Base-by-base conservation (phyloP, 1,140 invertebrate genomes). In the Hormaphis cornu region DNA sequence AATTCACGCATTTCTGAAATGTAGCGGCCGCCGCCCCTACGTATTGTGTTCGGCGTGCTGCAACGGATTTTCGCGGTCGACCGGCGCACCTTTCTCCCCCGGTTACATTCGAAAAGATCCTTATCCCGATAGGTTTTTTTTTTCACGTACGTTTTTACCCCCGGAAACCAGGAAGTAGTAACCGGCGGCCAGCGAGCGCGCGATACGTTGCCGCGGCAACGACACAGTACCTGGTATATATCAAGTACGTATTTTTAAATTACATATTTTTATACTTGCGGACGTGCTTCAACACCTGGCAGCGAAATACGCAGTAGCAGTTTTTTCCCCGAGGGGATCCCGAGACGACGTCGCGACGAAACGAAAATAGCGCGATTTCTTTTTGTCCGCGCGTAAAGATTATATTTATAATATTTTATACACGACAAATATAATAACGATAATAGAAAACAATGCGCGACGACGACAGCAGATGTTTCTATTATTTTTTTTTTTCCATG, bases 101-200 rank as follows among this genome's bases (percentile, higher is more conserved):
- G 6, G 12, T 14, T 22, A 26, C 10, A 10, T 16, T 28, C 26
- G 10, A 18, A 52, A 37, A 37, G 54, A 58, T 58, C 33, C 33
- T 58, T 58, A 58, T 58, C 54, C 33, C 26, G n/a, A n/a, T n/a
- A n/a, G n/a, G n/a, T n/a, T n/a, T n/a, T n/a, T n/a, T n/a, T n/a
- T n/a, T n/a, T n/a, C n/a, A n/a, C n/a, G n/a, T n/a, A n/a, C 6
- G 54, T 24, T 40, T 58, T 24, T n/a, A 58, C 54, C 54, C 54
- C n/a, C n/a, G n/a, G 54, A 35, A 58, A 58, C 54, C 54, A 58
- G 54, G 54, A 58, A 58, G 54, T 26, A 40, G 4, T n/a, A n/a
- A n/a, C n/a, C n/a, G 3, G 42, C 28, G 10, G 1, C 3, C 28
- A 28, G 50, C 1, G 14, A n/a, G n/a, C n/a, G n/a, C n/a, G n/a